Percentiles rank a stretch among this genome's conserved stretches.
Conservation (phyloP, 2,797 vertebrate species). For the Apodemus agrarius region DNA sequence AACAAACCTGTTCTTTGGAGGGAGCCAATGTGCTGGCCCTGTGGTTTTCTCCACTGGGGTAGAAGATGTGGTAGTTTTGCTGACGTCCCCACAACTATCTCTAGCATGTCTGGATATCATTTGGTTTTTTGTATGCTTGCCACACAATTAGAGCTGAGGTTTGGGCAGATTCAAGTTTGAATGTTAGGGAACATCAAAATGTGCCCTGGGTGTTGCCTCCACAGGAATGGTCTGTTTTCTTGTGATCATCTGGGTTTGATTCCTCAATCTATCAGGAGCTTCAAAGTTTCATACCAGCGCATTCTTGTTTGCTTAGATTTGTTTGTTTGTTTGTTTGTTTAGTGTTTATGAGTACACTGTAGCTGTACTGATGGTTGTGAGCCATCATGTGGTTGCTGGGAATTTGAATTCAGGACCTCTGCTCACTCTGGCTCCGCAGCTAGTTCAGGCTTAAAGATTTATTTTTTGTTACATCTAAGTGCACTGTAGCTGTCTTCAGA, state of each 20-base stretch:
- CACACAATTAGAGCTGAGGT: background rate
- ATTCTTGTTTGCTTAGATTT: background rate
- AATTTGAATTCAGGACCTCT: too few relatives aligned
- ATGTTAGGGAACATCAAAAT: background rate
- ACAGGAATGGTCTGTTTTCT: background rate
- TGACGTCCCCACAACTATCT: rapidly evolving
- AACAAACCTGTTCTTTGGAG: background rate
- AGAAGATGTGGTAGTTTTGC: background rate
- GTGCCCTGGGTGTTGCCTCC: background rate
- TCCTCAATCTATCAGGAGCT: background rate
- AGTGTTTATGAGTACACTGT: too few relatives aligned
- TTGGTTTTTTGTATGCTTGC: background rate
- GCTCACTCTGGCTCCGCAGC: too few relatives aligned
- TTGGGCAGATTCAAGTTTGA: background rate
- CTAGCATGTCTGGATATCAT: too few relatives aligned
- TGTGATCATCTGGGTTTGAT: too few relatives aligned
- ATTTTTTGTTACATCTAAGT: too few relatives aligned
- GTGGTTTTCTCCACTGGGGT: background rate
- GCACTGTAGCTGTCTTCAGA: too few relatives aligned
- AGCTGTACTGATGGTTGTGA: too few relatives aligned
- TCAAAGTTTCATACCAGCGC: background rate
- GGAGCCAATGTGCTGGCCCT: background rate
- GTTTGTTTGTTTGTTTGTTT: too few relatives aligned
- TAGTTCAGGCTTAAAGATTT: too few relatives aligned
- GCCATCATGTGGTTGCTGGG: too few relatives aligned